Base-by-base conservation (phyloP, 2,797 vertebrate genomes). In the Hydrolagus colliei region DNA sequence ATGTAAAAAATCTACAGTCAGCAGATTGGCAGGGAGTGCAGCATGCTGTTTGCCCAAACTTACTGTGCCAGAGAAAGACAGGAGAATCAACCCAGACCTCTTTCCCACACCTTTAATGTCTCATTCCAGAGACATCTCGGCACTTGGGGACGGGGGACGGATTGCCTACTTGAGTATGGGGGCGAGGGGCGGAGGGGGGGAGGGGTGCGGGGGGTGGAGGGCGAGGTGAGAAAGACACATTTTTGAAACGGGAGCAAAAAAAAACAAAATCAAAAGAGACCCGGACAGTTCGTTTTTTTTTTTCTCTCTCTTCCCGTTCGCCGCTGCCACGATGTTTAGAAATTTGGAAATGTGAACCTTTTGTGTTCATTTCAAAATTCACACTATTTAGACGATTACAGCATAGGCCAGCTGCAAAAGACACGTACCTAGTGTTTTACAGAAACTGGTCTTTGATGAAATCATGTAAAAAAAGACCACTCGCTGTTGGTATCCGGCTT, bases 371-470 rank as follows among this genome's bases (percentile, higher is more conserved):
- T 84, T 84, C 41, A 84, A 84, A 84, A n/a, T n/a, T 84, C 68
- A 84, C 65, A 84, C 79, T 84, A 84, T 84, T 84, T 84, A 84
- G 79, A 84, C 79, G 79, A 84, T 84, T 84, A 84, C 79, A 84
- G 79, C 79, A 84, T 84, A 84, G 79, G 79, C 79, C 79, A 84
- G 79, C 79, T 84, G 79, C 79, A 84, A 84, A 71, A 84, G 79
- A 84, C 79, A 84, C 79, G 79, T 84, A 84, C 79, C 79, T 84
- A 84, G 79, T 84, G 79, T 84, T 84, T 84, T 84, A 84, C 65
- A 84, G 79, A 84, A 84, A 84, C 79, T 84, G 79, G 79, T 84
- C 79, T 84, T 84, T 84, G 79, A 84, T 84, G 79, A 84, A 84
- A 84, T 84, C 79, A 84, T 84, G 79, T 84, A 84, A 84, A 84